A percentile compares a stretch with the other conserved stretches of the same genome.
Evolutionary conservation across 2,113 vertebrate genomes (phyloP).

Genomic region (Regulus satrapa): DNA sequence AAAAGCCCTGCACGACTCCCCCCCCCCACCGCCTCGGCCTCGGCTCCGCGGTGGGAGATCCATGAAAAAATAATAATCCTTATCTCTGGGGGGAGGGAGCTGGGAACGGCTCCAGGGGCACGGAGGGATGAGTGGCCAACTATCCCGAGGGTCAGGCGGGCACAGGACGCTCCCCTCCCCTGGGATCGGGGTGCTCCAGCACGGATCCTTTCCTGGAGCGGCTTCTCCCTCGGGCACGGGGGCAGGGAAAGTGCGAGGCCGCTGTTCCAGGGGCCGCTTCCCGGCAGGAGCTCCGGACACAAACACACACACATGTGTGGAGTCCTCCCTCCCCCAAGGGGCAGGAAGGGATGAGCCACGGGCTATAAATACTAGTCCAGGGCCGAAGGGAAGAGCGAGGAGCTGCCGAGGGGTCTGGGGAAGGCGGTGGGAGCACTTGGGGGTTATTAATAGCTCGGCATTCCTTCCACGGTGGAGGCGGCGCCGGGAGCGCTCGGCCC

Average conservation of each 20-base stretch:
- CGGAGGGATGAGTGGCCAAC: fast-evolving
- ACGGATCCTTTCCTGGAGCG: not conserved
- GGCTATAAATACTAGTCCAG: slow-evolving; percentile 15
- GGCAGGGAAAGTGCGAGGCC: not conserved
- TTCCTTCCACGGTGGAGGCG: not conserved
- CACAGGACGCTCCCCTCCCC: not conserved
- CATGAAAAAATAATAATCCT: not conserved
- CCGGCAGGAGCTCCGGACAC: not conserved
- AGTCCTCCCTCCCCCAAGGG: not conserved
- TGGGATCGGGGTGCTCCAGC: fast-evolving
- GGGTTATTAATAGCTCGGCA: not conserved
- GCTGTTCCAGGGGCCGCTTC: not conserved
- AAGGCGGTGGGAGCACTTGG: not conserved
- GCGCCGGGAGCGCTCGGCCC: not conserved
- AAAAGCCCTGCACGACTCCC: slow-evolving; percentile 46
- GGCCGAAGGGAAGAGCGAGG: not conserved
- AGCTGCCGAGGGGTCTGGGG: not conserved
- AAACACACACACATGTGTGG: not conserved
- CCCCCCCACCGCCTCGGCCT: not conserved
- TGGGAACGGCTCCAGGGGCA: not conserved
- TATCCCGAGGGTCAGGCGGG: not conserved
- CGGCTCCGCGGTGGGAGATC: not conserved
- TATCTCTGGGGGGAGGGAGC: not conserved
- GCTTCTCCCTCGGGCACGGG: fast-evolving
- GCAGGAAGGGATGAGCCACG: slow-evolving; percentile 4